Percentiles rank a stretch among this genome's conserved stretches.
phyloP scores from a whole-genome alignment of 2,797 vertebrate species.

The Tauraco hartlaubi region DNA sequence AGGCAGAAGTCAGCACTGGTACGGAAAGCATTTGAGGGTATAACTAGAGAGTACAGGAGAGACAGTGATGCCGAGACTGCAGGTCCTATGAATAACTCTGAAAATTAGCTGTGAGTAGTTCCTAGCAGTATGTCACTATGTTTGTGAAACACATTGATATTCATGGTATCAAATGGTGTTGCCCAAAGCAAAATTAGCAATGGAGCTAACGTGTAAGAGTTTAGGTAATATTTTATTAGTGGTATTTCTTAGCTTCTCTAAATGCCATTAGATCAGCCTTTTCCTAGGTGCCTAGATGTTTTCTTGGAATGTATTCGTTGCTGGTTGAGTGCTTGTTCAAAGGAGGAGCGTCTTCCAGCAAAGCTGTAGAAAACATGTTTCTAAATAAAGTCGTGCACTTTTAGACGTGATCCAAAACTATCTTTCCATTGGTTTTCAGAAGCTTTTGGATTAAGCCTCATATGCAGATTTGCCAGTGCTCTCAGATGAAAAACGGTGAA shows the following conservation, averaged over 20 bases:
- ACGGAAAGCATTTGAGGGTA: background rate
- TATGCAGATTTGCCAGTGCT: constrained; percentile 17
- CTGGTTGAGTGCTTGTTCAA: background rate
- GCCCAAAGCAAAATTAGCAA: constrained; percentile 7
- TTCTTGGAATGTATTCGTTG: background rate
- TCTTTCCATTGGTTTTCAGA: constrained; percentile 18
- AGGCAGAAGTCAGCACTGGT: background rate
- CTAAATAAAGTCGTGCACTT: background rate
- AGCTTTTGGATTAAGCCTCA: constrained; percentile 2
- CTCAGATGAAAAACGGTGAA: constrained; percentile 2
- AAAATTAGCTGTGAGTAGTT: background rate
- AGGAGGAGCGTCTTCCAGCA: background rate
- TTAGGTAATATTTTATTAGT: background rate
- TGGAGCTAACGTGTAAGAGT: background rate
- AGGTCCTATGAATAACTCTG: background rate
- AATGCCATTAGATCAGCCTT: background rate
- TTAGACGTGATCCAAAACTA: background rate
- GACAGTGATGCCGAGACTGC: background rate
- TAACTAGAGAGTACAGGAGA: background rate
- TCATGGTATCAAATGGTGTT: background rate
- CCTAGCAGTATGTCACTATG: background rate
- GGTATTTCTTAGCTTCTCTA: background rate
- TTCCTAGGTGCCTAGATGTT: background rate
- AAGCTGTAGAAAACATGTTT: background rate
- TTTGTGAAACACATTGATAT: background rate